Percentiles rank a stretch among this genome's conserved stretches.
phyloP scores from a whole-genome alignment of 2,797 vertebrate species.

The Trachurus trachurus region DNA sequence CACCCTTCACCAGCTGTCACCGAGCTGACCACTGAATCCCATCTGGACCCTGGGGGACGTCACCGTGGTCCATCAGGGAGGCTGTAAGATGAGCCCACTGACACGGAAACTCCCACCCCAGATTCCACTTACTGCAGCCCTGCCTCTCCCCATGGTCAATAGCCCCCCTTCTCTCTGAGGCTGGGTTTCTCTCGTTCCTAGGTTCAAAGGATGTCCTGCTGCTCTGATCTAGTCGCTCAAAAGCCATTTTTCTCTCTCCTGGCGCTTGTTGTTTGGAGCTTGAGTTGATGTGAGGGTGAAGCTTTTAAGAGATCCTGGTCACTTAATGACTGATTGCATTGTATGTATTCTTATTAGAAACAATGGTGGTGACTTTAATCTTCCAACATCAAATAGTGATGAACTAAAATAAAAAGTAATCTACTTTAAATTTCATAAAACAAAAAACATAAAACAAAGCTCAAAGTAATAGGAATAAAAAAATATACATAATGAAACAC shows the following conservation, averaged over 20 bases:
- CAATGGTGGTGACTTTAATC: slow-evolving; percentile 11
- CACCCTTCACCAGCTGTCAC: slow-evolving; percentile 87
- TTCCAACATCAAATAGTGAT: neutral
- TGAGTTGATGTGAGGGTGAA: slow-evolving; percentile 32
- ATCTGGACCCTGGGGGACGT: slow-evolving; percentile 79
- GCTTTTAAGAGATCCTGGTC: slow-evolving; percentile 26
- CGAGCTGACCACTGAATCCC: slow-evolving; percentile 85
- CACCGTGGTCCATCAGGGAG: slow-evolving; percentile 79
- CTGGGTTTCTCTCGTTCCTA: slow-evolving; percentile 40
- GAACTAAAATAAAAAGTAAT: neutral
- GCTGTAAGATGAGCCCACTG: slow-evolving; percentile 83
- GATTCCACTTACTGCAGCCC: slow-evolving; percentile 71
- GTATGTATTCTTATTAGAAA: neutral
- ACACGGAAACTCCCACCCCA: slow-evolving; percentile 79
- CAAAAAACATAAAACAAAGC: neutral
- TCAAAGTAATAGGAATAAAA: too few species aligned
- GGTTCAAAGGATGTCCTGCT: slow-evolving; percentile 72
- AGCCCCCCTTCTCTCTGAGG: slow-evolving; percentile 44
- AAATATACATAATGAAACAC: neutral
- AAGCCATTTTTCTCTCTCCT: slow-evolving; percentile 50
- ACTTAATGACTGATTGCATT: slow-evolving; percentile 20
- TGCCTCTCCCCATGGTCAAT: slow-evolving; percentile 56
- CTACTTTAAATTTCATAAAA: neutral
- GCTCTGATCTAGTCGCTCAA: slow-evolving; percentile 64
- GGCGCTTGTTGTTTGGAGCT: slow-evolving; percentile 33